A percentile compares a stretch with the other conserved stretches of the same genome.
phyloP scores from a whole-genome alignment of 1,140 invertebrate species.

The Meloidogyne hapla region DNA sequence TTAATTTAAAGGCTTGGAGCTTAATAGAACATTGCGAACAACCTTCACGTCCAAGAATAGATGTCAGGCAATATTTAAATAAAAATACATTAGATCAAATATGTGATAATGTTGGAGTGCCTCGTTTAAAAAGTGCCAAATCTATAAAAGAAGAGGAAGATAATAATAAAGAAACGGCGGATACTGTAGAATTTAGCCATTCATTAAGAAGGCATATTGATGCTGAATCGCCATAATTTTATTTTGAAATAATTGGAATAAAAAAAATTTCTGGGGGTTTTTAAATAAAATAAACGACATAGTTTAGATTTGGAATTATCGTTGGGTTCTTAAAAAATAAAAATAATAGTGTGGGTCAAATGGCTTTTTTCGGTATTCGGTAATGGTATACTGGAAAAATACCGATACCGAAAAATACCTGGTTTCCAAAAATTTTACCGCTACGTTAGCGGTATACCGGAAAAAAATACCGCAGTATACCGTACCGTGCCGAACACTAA shows the following conservation, averaged over 20 bases:
- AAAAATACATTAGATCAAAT: constrained; percentile 42
- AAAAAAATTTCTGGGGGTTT: not conserved
- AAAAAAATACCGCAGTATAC: no score
- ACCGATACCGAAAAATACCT: no score
- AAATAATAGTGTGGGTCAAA: no score
- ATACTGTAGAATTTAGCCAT: constrained; percentile 41
- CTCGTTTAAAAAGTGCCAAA: constrained; percentile 25
- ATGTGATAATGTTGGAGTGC: constrained; percentile 39
- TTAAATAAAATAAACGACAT: not conserved
- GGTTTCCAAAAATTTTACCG: no score
- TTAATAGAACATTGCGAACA: constrained; percentile 45
- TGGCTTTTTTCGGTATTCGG: no score
- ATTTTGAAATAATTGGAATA: not conserved
- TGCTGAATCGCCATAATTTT: not conserved
- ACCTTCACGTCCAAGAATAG: constrained; percentile 26
- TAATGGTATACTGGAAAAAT: no score
- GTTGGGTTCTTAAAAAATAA: no score
- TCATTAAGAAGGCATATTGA: constrained; percentile 31
- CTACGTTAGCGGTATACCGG: no score
- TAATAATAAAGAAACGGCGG: constrained; percentile 25
- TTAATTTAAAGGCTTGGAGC: constrained; percentile 48
- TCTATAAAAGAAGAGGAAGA: not conserved
- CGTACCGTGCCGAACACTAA: no score
- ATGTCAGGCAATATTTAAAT: constrained; percentile 36
- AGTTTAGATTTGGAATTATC: no score